phyloP scores from a whole-genome alignment of 2,888 invertebrate genomes.

The Torymus auratus region DNA sequence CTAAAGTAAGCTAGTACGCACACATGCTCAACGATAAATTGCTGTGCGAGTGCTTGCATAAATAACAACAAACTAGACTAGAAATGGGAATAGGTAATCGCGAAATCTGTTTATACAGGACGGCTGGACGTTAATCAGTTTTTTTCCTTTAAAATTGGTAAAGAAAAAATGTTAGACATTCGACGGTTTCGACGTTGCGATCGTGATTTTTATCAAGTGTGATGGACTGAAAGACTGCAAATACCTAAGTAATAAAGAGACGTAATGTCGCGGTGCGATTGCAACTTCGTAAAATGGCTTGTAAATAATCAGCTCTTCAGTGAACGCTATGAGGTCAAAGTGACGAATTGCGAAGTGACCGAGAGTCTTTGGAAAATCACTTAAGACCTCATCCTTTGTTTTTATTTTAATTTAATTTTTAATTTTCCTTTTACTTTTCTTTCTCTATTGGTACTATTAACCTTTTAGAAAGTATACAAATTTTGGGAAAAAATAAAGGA shows the following conservation, averaged over 20 bases:
- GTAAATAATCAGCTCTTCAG: not conserved
- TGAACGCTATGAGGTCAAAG: conserved; percentile 10
- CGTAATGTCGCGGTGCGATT: too few relatives aligned
- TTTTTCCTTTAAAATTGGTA: not conserved
- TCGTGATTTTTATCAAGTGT: too few relatives aligned
- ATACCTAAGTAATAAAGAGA: not conserved
- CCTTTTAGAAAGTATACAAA: not conserved
- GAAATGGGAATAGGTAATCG: not conserved
- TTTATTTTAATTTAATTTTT: too few relatives aligned
- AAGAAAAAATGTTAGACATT: too few relatives aligned
- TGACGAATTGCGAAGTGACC: not conserved
- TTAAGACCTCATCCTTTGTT: not conserved
- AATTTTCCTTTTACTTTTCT: not conserved
- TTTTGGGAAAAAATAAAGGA: conserved; percentile 5
- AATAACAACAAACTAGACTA: conserved; percentile 40
- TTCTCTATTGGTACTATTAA: not conserved
- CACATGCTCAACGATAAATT: not conserved
- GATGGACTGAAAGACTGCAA: not conserved
- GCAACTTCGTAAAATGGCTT: not conserved
- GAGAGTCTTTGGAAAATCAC: conserved; percentile 10
- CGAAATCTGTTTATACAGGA: not conserved
- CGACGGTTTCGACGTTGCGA: too few relatives aligned
- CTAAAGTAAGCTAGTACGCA: not conserved
- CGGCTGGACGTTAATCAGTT: not conserved
- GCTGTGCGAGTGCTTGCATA: conserved; percentile 13